These are phyloP conservation scores for Hartigia nigra DNA, from an alignment of 2,888 invertebrate species.

Conservation along the genomic window DNA sequence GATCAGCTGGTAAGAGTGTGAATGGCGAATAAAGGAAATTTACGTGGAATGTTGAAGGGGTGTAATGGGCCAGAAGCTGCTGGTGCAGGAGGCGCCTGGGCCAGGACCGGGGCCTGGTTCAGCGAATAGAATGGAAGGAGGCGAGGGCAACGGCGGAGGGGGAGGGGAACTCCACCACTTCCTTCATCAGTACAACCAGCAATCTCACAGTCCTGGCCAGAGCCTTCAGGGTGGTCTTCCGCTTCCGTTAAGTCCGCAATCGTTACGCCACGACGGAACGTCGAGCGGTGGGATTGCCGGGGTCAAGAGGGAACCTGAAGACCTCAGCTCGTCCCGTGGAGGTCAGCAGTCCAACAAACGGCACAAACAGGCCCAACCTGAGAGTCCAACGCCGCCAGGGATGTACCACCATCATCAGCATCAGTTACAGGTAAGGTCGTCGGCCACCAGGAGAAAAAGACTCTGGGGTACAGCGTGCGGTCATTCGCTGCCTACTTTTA, in stretches of 20 bases:
- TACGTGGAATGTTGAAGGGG: constrained; percentile 52
- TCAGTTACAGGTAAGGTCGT: constrained; percentile 56
- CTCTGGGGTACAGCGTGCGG: neutral
- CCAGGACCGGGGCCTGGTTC: constrained; percentile 43
- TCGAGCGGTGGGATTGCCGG: constrained; percentile 55
- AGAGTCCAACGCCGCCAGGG: constrained; percentile 62
- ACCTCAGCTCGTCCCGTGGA: constrained; percentile 72
- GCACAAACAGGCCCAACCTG: constrained; percentile 58
- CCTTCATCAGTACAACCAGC: constrained; percentile 64
- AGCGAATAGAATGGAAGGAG: constrained; percentile 59
- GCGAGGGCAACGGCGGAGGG: constrained; percentile 65
- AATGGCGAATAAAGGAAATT: constrained; percentile 4
- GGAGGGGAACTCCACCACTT: constrained; percentile 66
- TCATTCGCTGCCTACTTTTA: neutral
- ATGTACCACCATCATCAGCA: constrained; percentile 65
- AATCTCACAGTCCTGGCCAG: constrained; percentile 65
- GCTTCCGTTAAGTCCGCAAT: constrained; percentile 62
- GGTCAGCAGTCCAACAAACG: constrained; percentile 58
- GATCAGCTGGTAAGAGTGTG: neutral
- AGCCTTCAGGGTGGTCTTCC: constrained; percentile 66
- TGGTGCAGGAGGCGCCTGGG: constrained; percentile 62
- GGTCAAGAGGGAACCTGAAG: constrained; percentile 86
- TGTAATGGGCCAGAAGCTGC: constrained; percentile 64
- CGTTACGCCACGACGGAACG: constrained; percentile 58
- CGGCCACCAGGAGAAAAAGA: neutral